Evolutionary conservation across 2,797 vertebrate genomes (phyloP).

Genomic region (Oceanodroma leucorhoa): DNA sequence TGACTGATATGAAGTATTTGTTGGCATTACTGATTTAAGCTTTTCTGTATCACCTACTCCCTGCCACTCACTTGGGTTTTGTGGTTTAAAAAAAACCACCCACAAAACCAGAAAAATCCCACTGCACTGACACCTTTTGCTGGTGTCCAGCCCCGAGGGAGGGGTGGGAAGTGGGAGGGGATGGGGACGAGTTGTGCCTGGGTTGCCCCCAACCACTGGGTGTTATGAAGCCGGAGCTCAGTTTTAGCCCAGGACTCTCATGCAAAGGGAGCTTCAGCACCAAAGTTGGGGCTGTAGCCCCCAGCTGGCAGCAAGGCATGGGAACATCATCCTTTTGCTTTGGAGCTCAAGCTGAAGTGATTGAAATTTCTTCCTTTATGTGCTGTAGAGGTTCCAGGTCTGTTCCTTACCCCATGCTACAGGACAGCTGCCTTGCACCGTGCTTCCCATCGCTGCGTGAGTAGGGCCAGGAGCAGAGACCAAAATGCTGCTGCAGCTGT

Average conservation of each 20-base stretch:
- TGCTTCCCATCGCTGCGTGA: rapidly evolving
- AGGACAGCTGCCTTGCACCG: background rate
- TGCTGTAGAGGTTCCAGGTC: background rate
- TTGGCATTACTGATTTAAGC: background rate
- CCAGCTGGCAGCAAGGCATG: background rate
- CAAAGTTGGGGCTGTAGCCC: background rate
- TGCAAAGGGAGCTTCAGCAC: background rate
- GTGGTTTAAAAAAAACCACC: background rate
- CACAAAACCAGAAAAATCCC: background rate
- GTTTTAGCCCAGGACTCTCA: background rate
- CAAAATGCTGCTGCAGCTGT: background rate
- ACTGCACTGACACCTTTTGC: background rate
- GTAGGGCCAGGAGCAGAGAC: background rate
- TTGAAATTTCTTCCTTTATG: background rate
- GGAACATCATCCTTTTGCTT: background rate
- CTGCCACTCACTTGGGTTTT: background rate
- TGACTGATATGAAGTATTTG: background rate
- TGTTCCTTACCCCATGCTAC: background rate
- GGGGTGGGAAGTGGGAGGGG: background rate
- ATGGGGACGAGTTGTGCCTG: rapidly evolving
- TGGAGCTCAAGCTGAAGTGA: background rate
- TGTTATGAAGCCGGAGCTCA: background rate
- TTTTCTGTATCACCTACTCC: background rate
- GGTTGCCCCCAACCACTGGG: rapidly evolving
- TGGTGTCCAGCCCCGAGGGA: background rate